Base-by-base conservation (phyloP, 2,888 invertebrate species). In the Pandemis cinnamomeana region DNA sequence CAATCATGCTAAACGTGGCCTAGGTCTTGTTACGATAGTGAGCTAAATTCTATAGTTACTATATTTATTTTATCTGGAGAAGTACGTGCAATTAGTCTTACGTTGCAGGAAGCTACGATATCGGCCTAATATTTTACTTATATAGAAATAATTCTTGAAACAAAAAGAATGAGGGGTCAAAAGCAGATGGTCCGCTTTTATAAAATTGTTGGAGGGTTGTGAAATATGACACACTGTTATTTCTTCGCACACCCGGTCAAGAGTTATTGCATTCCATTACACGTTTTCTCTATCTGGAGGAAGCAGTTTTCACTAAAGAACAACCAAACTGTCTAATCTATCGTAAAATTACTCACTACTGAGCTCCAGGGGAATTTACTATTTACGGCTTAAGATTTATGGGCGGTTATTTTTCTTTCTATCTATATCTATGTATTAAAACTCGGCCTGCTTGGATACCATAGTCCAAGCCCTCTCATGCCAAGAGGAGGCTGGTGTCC, bases 221-320 rank as follows among this genome's bases (percentile, higher is more conserved):
- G 94, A 94, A 94, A 93, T 93, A 94, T 93, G 93, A 94, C 93
- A 93, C 92, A 90, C 91, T 92, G 93, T 94, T 94, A 94, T 94
- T 93, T 92, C 93, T 92, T 92, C 93, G 94, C 93, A 91, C 94
- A 94, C 92, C 94, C 93, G 94, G 93, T 93, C 94, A 93, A 93
- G 93, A 93, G 93, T 94, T 94, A 93, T 93, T 92, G 94, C 93
- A 94, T 93, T 94, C 93, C 92, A 94, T 94, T 93, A 93, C 91
- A 91, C 91, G 92, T 90, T 93, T 92, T 87, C 93, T 93, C 92
- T 93, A 93, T 93, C 92, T 93, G 91, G 90, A 92, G 92, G 91
- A 93, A 93, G 93, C 93, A 90, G 92, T 94, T 94, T 93, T 89
- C 92, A 89, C 93, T 89, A 89, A 91, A 89, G 89, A 89, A 89